Evolutionary conservation across 2,888 invertebrate genomes (phyloP), one percentile per base, ranked within the genome.

Genomic region (Drosophila percnosoma): DNA sequence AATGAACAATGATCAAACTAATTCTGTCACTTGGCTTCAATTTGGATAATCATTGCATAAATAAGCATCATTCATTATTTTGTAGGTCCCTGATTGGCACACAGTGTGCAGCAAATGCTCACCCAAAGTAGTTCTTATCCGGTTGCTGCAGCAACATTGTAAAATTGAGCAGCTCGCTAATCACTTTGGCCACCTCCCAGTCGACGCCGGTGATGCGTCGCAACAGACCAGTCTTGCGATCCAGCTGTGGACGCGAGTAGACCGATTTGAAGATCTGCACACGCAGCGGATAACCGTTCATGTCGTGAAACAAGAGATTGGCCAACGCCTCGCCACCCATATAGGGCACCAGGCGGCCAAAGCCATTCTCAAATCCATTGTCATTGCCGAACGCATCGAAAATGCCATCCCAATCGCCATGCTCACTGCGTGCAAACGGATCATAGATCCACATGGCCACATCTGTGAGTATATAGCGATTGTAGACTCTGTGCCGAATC

Each of bases 251-350:
- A 1, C 89, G 81, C 0, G 92, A 82, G 73, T 91, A 93, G 6
- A 92, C 92, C 1, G 93, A 93, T 68, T 76, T 84, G 63, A 93
- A 93, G 38, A 92, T 86, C 75, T 93, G 92, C 33, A 93, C 76
- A n/a, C 90, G 85, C 54, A 93, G 10, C 4, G 93, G 93, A 89
- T 93, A 93, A 4, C 92, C 92, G 18, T 86, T 89, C 89, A 93
- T 89, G 38, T 93, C 73, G 18, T 84, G 82, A 61, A 93, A 92
- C 27, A 92, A 51, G 4, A 83, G 59, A 2, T 40, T 70, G 33
- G 76, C 71, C 53, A 92, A 40, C 0, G 83, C 59, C 29, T 78
- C 70, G 4, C 75, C 58, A 0, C 80, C 86, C 4, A n/a, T 38
- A 36, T 89, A 90, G 5, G 68, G 55, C 11, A 87, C 60, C 13